A percentile compares a stretch with the other conserved stretches of the same genome.
Conservation (phyloP, 2,888 invertebrate species). For the Choristoneura rosaceana region DNA sequence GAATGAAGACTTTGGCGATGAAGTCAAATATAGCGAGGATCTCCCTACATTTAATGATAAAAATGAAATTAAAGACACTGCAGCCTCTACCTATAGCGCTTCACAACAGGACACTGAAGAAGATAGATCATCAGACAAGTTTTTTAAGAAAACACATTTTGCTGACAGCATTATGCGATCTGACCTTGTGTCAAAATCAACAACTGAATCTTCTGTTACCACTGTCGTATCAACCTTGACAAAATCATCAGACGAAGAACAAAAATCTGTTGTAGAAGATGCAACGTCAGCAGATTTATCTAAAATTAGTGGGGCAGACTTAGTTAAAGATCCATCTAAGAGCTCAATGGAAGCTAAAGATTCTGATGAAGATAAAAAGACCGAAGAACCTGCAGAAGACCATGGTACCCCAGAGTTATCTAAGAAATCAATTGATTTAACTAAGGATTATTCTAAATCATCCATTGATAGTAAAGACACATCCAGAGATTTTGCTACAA, state of each 20-base stretch:
- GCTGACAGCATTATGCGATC: conserved; percentile 66
- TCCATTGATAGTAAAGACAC: conserved; percentile 83
- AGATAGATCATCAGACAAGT: conserved; percentile 57
- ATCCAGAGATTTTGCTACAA: conserved; percentile 80
- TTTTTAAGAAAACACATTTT: conserved; percentile 65
- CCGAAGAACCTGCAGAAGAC: conserved; percentile 73
- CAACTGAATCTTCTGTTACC: conserved; percentile 80
- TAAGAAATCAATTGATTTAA: conserved; percentile 78
- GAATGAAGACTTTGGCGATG: conserved; percentile 74
- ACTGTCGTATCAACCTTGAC: conserved; percentile 78
- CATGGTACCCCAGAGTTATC: conserved; percentile 78
- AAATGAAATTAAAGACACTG: conserved; percentile 50
- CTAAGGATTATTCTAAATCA: conserved; percentile 81
- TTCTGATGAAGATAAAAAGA: conserved; percentile 71
- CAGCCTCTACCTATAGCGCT: conserved; percentile 55
- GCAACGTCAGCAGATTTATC: conserved; percentile 80
- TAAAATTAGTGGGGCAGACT: conserved; percentile 78
- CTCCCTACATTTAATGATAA: conserved; percentile 48
- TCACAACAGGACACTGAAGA: conserved; percentile 53
- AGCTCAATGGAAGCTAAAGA: conserved; percentile 76
- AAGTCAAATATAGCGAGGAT: conserved; percentile 63
- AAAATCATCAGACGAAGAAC: conserved; percentile 80
- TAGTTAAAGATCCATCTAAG: conserved; percentile 77
- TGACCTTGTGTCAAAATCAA: conserved; percentile 77
- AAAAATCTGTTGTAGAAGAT: conserved; percentile 77